Percentiles rank a stretch among this genome's conserved stretches.
Evolutionary conservation across 2,797 vertebrate species (phyloP).

Genomic region (Ctenochaetus hawaiiensis): DNA sequence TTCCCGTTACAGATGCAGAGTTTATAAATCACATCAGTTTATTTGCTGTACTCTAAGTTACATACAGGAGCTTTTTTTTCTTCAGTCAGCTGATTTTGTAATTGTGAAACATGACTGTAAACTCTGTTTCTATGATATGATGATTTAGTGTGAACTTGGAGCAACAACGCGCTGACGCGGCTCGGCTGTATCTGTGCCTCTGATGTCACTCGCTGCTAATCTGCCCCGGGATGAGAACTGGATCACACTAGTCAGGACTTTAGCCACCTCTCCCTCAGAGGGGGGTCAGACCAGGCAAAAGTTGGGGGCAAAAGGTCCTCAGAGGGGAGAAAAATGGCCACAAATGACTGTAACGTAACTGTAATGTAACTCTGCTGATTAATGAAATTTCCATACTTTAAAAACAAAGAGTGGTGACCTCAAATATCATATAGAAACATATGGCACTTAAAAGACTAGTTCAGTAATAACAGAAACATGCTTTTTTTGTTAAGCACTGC

Average conservation of each 20-base stretch:
- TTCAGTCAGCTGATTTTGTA: not conserved
- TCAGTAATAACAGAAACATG: not conserved
- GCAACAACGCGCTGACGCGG: conserved; percentile 36
- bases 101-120: conserved; percentile 23
- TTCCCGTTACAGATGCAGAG: conserved; percentile 21
- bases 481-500: not conserved
- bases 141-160: conserved; percentile 54
- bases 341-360: not conserved
- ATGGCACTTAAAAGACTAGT: not conserved
- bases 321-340: conserved; percentile 11
- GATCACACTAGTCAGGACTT: conserved; percentile 30
- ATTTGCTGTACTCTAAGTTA: conserved; percentile 21
- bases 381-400: conserved; percentile 4
- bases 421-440: conserved; percentile 2
- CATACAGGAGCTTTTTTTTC: not conserved
- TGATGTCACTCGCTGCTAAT: conserved; percentile 65
- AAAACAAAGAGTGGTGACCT: not conserved
- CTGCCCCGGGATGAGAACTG: conserved; percentile 63
- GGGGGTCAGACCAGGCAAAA: conserved; percentile 20
- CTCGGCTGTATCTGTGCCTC: conserved; percentile 52
- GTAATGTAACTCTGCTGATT: conserved; percentile 15
- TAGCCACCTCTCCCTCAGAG: conserved; percentile 32
- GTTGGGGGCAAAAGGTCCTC: not conserved
- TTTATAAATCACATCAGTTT: conserved; percentile 31
- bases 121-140: conserved; percentile 48